Percentiles rank a stretch among this genome's conserved stretches.
These are phyloP conservation scores for Syngnathus typhle DNA, from an alignment of 2,113 vertebrate genomes.

Conservation along the genomic window DNA sequence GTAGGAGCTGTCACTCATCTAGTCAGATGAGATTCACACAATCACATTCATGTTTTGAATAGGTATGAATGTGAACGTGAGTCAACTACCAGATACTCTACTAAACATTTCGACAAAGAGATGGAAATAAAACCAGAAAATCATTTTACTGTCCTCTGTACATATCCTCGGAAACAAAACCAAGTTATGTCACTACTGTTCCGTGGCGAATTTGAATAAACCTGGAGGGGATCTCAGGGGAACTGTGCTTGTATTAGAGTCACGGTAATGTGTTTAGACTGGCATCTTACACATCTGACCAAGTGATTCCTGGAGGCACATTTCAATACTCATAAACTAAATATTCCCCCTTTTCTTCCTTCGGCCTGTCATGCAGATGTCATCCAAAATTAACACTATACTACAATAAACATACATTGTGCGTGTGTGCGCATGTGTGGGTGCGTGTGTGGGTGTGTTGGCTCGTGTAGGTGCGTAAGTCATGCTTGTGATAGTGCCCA, in stretches of 20 bases:
- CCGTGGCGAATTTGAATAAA: conserved; percentile 44
- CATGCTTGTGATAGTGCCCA: conserved; percentile 7
- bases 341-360: conserved; percentile 39
- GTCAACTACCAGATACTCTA: conserved; percentile 41
- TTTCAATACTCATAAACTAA: conserved; percentile 50
- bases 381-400: conserved; percentile 42
- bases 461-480: neutral
- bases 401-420: conserved; percentile 34
- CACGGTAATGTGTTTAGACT: conserved; percentile 67
- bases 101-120: conserved; percentile 32
- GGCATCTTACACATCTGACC: conserved; percentile 43
- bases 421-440: neutral
- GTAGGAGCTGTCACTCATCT: conserved; percentile 56
- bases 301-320: conserved; percentile 28
- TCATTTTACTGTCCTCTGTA: conserved; percentile 49
- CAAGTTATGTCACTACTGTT: conserved; percentile 54
- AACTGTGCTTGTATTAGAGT: conserved; percentile 27
- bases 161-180: conserved; percentile 54
- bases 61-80: conserved; percentile 48
- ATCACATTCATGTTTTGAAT: conserved; percentile 45
- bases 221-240: conserved; percentile 40
- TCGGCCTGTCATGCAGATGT: conserved; percentile 25
- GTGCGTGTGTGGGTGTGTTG: neutral
- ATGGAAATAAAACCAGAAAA: conserved; percentile 45
- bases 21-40: conserved; percentile 38